Base-by-base conservation (phyloP, 2,797 vertebrate species). In the Chelonia mydas region DNA sequence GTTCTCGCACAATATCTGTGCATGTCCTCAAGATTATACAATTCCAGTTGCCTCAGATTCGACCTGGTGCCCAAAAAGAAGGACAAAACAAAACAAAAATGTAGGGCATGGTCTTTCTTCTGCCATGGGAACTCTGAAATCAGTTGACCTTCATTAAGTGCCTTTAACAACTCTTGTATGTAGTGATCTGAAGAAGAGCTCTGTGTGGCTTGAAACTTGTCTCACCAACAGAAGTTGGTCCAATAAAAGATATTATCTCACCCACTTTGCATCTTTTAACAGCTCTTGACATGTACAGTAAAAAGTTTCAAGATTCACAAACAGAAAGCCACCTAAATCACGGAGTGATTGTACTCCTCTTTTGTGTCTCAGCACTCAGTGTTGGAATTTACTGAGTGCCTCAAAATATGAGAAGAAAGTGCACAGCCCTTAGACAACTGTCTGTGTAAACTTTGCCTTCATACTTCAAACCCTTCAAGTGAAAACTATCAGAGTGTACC, bases 361-460 rank as follows among this genome's bases (percentile, higher is more conserved):
- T 94, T 96, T 95, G 87, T 93, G 84, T 94, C 87, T 95, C 85
- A 85, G 94, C 96, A 90, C 50, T 72, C 0, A 0, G 61, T 91
- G 49, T 90, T 96, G 91, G 96, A 97, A 97, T 97, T 94, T 97
- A 95, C 96, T 97, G 96, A 97, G 87, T 93, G 81, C 49, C 77
- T 96, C 86, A 97, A 97, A 97, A 85, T 54, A 27, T 4, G 95
- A 94, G 81, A 92, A 77, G 93, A 96, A 97, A 50, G 76, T 94
- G 86, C 68, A 83, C 88, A 91, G 80, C 68, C 88, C 92, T 78
- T 94, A 93, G 74, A 37, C 65, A 90, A 89, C 80, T 90, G 80
- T 91, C 84, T 95, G 92, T 95, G 50, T 90, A 90, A 92, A 77
- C 88, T 87, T 93, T 96, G 82, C 89, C 76, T 97, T 96, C 45